Evolutionary conservation across 2,113 vertebrate species (phyloP), one percentile per base, ranked within the genome.

Genomic region (Manacus vitellinus): DNA sequence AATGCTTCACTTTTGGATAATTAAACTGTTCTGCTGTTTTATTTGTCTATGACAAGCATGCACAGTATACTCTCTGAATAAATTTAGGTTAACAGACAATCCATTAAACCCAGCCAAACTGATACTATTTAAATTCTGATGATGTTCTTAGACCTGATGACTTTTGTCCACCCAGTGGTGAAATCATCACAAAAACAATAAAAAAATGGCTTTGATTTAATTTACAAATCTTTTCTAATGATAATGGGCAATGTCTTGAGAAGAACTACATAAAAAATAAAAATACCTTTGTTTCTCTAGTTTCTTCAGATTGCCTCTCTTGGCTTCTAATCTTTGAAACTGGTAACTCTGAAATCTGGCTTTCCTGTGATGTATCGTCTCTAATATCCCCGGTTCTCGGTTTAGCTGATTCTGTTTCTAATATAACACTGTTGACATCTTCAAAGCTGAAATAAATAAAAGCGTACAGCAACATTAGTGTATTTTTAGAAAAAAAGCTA

Each of bases 401-500:
- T 85, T 89, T 41, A 85, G 82, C 44, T 68, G 85, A 68, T 43
- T 97, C 63, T 3, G 1, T 14, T 94, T 92, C 75, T 70, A 71
- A 12, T 43, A 24, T 35, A 41, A 14, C 3, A 56, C 49, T 72
- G 93, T 3, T 79, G 41, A 46, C 81, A 18, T 66, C 58, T 37
- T 94, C 93, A 81, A 81, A 61, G 84, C 97, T 98, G 90, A 94
- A 94, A 76, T 92, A 73, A 88, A 31, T 39, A 89, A 70, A 79
- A 91, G 13, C 54, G 90, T 52, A 91, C 2, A 94, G 31, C 59
- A 55, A 44, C 8, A 70, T 25, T 12, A 74, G 16, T 15, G 9
- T 30, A 59, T 49, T 86, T 67, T 35, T 27, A 74, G n/a, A 2
- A 65, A 73, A 83, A 67, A 84, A 55, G 12, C 4, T 68, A 12